Evolutionary conservation across 2,113 vertebrate genomes (phyloP).

Genomic region (Asarcornis scutulata): DNA sequence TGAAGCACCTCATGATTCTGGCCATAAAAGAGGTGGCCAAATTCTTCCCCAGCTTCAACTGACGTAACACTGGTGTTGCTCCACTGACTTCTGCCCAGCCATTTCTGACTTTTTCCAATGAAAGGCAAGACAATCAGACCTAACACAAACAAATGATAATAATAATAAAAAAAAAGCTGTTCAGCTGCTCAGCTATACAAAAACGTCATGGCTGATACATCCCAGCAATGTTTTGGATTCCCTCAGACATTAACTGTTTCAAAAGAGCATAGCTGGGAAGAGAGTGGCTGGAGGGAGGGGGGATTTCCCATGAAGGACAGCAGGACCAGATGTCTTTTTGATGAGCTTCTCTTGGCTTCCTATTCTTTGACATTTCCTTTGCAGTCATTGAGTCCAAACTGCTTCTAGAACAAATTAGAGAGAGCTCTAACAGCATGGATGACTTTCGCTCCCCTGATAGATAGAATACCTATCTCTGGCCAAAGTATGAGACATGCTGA

Average conservation of each 20-base stretch:
- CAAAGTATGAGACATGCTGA: neutral
- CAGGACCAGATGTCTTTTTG: slow-evolving; percentile 61
- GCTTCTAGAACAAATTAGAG: slow-evolving; percentile 27
- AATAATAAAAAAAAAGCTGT: neutral
- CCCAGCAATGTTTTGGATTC: slow-evolving; percentile 64
- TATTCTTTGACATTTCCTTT: slow-evolving; percentile 46
- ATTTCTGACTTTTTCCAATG: neutral
- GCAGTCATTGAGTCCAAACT: slow-evolving; percentile 22
- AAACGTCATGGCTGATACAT: slow-evolving; percentile 41
- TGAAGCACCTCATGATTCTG: neutral
- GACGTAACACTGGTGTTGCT: neutral
- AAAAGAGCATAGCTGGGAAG: slow-evolving; percentile 30
- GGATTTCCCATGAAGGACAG: slow-evolving; percentile 50
- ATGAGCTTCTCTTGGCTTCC: slow-evolving; percentile 52
- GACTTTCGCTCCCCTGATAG: neutral
- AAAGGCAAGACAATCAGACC: slow-evolving; percentile 40
- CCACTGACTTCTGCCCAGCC: neutral
- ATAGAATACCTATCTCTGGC: slow-evolving; percentile 9
- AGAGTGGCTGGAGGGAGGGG: neutral
- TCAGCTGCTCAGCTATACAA: slow-evolving; percentile 43
- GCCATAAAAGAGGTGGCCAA: neutral
- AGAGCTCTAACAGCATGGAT: neutral
- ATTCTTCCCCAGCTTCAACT: neutral
- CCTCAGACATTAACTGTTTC: slow-evolving; percentile 61
- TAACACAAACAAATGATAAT: slow-evolving; percentile 33